Conservation (phyloP, 2,888 invertebrate genomes). For the Rotaria sp. region DNA sequence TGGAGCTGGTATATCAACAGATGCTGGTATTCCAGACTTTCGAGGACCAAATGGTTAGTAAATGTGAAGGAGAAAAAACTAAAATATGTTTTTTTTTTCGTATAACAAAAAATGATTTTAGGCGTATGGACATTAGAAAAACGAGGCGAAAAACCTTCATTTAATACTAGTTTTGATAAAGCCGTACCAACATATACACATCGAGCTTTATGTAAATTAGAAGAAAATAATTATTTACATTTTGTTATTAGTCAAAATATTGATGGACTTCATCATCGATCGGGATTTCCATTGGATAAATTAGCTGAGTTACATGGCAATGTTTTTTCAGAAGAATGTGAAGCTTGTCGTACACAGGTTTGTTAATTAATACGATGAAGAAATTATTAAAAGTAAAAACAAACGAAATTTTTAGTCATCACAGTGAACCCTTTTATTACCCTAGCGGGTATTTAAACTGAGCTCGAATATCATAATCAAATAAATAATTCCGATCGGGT, state of each 20-base stretch:
- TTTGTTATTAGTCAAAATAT: slow-evolving; percentile 93
- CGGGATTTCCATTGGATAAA: slow-evolving; percentile 71
- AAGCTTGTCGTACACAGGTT: slow-evolving; percentile 63
- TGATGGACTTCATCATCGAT: slow-evolving; percentile 86
- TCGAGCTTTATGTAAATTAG: slow-evolving; percentile 76
- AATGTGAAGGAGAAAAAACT: background rate
- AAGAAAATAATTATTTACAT: slow-evolving; percentile 62
- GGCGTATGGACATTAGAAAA: slow-evolving; percentile 88
- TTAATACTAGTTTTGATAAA: slow-evolving; percentile 75
- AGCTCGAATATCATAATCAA: no score
- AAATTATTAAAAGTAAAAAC: no score
- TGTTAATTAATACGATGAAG: background rate
- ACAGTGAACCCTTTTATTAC: no score
- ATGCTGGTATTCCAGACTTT: slow-evolving; percentile 65
- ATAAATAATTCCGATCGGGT: no score
- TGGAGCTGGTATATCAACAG: slow-evolving; percentile 61
- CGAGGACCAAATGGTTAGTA: slow-evolving; percentile 71
- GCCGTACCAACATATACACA: slow-evolving; percentile 87
- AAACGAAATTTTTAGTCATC: no score
- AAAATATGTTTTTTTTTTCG: no score
- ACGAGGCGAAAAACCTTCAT: slow-evolving; percentile 64
- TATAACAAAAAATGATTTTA: slow-evolving; percentile 42
- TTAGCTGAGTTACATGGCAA: slow-evolving; percentile 93
- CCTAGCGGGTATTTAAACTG: no score
- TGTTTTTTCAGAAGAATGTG: slow-evolving; percentile 90